phyloP scores from a whole-genome alignment of 1,140 invertebrate genomes.

The Bombus affinis region DNA sequence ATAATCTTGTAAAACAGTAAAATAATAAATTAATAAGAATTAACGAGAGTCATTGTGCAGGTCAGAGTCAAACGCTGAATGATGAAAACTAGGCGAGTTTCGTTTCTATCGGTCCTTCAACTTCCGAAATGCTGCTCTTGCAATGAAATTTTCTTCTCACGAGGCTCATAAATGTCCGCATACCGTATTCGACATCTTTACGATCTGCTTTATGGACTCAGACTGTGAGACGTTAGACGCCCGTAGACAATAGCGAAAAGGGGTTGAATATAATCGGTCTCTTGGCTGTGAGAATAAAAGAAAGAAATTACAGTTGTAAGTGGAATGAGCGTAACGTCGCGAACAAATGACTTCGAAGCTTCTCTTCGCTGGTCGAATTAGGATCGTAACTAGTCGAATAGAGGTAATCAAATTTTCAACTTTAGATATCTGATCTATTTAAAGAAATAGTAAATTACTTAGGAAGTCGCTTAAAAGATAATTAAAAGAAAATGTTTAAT shows the following conservation, averaged over 20 bases:
- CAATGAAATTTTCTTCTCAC: not conserved
- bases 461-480: no score
- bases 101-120: not conserved
- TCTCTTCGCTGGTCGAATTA: no score
- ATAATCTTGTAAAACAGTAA: not conserved
- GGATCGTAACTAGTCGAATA: no score
- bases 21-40: conserved; percentile 13
- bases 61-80: not conserved
- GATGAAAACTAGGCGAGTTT: no score
- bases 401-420: no score
- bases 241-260: not conserved
- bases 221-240: not conserved
- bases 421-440: no score
- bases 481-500: no score
- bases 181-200: conserved; percentile 48
- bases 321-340: no score
- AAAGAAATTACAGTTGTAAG: not conserved
- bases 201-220: conserved; percentile 20
- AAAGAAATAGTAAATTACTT: no score
- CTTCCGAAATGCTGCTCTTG: not conserved
- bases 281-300: not conserved
- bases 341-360: no score
- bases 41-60: not conserved
- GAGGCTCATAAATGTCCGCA: conserved; percentile 18
- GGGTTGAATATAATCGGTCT: not conserved